Evolutionary conservation across 2,113 vertebrate species (phyloP).

Genomic region (Leucosticte australis): DNA sequence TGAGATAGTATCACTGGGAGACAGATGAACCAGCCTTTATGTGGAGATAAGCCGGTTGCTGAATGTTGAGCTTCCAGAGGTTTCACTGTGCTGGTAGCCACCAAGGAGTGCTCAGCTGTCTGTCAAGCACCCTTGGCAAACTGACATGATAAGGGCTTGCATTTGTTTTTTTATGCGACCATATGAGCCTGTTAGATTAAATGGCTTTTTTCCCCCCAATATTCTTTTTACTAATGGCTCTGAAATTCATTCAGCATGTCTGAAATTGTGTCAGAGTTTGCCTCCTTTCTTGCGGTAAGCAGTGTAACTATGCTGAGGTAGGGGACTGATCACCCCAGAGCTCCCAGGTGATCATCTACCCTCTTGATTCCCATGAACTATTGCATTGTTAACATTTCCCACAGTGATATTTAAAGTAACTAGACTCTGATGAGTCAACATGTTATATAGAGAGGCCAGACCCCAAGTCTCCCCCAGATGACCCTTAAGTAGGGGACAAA

Average conservation of each 20-base stretch:
- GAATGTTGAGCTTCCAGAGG: background rate
- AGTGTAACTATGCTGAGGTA: background rate
- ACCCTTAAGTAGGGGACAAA: background rate
- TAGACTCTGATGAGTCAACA: background rate
- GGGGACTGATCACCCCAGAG: background rate
- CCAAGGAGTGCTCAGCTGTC: background rate
- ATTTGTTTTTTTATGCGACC: background rate
- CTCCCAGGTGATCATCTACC: background rate
- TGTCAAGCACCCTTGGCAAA: background rate
- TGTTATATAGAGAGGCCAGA: background rate
- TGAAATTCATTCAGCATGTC: background rate
- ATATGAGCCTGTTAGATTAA: background rate
- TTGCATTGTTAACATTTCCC: background rate
- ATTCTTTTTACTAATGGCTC: background rate
- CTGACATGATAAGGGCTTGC: background rate
- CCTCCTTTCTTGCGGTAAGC: background rate
- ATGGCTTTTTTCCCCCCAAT: rapidly evolving
- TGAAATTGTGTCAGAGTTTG: background rate
- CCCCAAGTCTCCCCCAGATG: background rate
- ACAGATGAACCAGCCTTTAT: background rate
- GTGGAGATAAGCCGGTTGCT: background rate
- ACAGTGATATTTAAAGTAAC: background rate
- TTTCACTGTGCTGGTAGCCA: background rate
- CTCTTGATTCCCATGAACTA: rapidly evolving
- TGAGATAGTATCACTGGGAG: background rate